Percentiles rank a stretch among this genome's conserved stretches.
These are phyloP conservation scores for Hypercompe scribonia DNA, from an alignment of 2,888 invertebrate species.

Conservation along the genomic window DNA sequence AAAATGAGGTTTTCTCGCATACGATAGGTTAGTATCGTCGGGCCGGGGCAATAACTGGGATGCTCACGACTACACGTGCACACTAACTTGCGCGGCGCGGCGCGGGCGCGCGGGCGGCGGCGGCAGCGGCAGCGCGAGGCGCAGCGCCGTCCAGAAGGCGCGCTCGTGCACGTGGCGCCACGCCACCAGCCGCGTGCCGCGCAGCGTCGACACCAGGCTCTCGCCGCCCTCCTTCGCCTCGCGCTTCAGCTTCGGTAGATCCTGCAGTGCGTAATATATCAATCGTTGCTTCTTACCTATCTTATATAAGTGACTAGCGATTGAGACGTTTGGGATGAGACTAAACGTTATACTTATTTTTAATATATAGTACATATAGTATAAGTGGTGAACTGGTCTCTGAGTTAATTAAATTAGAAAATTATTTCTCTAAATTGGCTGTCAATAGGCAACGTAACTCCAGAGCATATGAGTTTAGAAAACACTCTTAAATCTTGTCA, in stretches of 20 bases:
- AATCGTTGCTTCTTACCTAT: no score
- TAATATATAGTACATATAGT: no score
- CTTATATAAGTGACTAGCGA: no score
- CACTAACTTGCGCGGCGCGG: slow-evolving; percentile 28
- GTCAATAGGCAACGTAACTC: no score
- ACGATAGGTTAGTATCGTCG: background rate
- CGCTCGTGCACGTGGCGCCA: slow-evolving; percentile 86
- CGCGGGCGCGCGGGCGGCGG: slow-evolving; percentile 57
- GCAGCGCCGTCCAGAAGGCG: slow-evolving; percentile 89
- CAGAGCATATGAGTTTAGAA: no score
- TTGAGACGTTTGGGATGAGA: no score
- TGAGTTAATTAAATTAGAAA: no score
- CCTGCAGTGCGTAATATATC: slow-evolving; percentile 84
- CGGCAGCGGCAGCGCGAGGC: slow-evolving; percentile 88
- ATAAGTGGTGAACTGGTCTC: no score
- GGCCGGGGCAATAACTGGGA: slow-evolving; percentile 7
- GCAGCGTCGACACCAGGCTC: slow-evolving; percentile 78
- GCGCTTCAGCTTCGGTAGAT: slow-evolving; percentile 84
- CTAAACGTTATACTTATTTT: no score
- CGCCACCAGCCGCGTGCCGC: slow-evolving; percentile 80
- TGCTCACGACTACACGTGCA: slow-evolving; percentile 27
- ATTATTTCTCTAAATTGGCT: no score
- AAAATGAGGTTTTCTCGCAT: background rate
- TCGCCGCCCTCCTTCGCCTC: slow-evolving; percentile 85
- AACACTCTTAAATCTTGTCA: no score